These are phyloP conservation scores for Pardalotus punctatus DNA, from an alignment of 2,113 vertebrate species.

Conservation along the genomic window DNA sequence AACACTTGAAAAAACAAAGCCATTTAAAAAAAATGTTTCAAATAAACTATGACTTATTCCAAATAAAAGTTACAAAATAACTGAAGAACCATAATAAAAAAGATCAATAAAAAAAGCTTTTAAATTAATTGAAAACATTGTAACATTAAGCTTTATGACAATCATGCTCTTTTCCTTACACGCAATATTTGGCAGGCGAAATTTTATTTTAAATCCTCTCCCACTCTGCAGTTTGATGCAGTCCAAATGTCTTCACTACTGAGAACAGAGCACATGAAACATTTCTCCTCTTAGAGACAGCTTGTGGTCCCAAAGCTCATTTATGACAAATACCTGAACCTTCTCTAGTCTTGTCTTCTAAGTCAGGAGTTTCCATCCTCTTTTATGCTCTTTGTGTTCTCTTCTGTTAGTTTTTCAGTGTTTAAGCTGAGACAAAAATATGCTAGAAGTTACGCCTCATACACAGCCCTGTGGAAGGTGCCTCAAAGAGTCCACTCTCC, in stretches of 20 bases:
- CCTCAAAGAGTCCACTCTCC: neutral
- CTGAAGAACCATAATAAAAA: constrained; percentile 16
- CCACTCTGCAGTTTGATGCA: neutral
- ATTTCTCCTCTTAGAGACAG: neutral
- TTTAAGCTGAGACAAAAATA: neutral
- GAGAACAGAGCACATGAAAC: neutral
- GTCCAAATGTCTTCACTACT: constrained; percentile 27
- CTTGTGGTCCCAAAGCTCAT: neutral
- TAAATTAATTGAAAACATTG: constrained; percentile 45
- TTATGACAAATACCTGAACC: neutral
- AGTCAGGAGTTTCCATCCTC: neutral
- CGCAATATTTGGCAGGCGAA: neutral
- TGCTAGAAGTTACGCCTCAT: neutral
- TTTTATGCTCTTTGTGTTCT: neutral
- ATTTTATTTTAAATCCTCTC: constrained; percentile 26
- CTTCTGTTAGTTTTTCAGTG: neutral
- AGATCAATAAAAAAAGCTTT: constrained; percentile 42
- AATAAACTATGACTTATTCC: neutral
- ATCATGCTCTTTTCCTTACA: neutral
- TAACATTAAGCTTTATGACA: constrained; percentile 34
- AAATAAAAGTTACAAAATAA: constrained; percentile 43
- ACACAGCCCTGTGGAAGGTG: neutral
- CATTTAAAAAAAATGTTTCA: neutral
- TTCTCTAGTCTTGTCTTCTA: neutral
- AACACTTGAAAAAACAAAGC: neutral